Evolutionary conservation across 1,140 invertebrate species (phyloP).

Genomic region (Gerris buenoi): DNA sequence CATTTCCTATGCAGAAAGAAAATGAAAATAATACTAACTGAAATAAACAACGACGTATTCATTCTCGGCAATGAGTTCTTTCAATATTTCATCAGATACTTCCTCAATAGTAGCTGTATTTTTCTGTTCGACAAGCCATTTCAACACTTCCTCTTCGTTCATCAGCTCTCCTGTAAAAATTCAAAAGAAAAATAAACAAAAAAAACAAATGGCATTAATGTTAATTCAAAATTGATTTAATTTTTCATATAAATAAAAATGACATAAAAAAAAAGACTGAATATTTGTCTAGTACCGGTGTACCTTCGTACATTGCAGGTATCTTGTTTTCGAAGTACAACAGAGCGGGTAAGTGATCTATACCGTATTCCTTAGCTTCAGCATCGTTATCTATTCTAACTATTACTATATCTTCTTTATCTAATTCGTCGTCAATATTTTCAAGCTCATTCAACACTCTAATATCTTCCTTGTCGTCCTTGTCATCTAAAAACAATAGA

Average conservation of each 20-base stretch:
- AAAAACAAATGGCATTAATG: no score
- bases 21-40: constrained; percentile 43
- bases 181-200: no score
- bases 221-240: no score
- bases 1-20: no score
- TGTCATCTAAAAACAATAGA: constrained; percentile 71
- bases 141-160: constrained; percentile 79
- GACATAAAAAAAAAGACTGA: no score
- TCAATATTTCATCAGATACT: constrained; percentile 81
- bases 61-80: constrained; percentile 72
- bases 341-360: constrained; percentile 72
- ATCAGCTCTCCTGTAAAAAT: constrained; percentile 57
- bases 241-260: no score
- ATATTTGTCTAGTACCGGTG: no score
- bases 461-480: constrained; percentile 76
- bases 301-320: constrained; percentile 72
- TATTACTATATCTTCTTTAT: constrained; percentile 78
- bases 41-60: constrained; percentile 90
- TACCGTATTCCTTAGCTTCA: constrained; percentile 79
- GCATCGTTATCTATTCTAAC: constrained; percentile 74
- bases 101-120: constrained; percentile 84
- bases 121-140: constrained; percentile 82
- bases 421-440: constrained; percentile 82
- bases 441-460: constrained; percentile 74
- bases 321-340: constrained; percentile 87